Evolutionary conservation across 2,113 vertebrate species (phyloP), one percentile per base, ranked within the genome.

Genomic region (Trematocara zebra): DNA sequence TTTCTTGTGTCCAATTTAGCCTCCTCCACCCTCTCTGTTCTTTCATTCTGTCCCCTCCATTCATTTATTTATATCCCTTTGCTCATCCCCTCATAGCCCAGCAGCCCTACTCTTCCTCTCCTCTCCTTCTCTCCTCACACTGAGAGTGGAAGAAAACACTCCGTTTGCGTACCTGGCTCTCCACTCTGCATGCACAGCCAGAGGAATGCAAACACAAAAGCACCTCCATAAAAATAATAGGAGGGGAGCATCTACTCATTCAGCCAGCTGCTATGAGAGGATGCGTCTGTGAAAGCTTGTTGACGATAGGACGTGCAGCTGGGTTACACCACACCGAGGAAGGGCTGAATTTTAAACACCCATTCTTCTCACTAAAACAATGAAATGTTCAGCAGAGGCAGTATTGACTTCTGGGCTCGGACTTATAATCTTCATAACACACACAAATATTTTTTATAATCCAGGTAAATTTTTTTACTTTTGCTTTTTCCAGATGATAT

Each of bases 1-100:
- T 92, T 93, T 89, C 85, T 78, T 12, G 67, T 44, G 80, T 93
- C 91, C 85, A 91, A 91, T 91, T 91, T 89, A 90, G 90, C 89
- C 83, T 84, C 78, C 85, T 82, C 80, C 80, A 53, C 83, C 81
- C 83, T 90, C 84, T 5, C 47, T 15, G 54, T 61, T 80, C 81
- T 64, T 78, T 69, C 85, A 80, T 79, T 91, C 81, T 85, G 76
- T 80, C 64, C 78, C 52, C 76, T 67, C 56, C 86, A 83, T 87
- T 96, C 84, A 92, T 93, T 91, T 94, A 94, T 94, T 94, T 93
- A 92, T 92, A 91, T 86, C 89, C 67, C 53, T 81, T 85, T 79
- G 84, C 67, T 89, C 64, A 61, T 87, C 72, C 35, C 3, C 67
- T 91, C 28, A 18, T 23, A 20, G 82, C 53, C 51, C 64, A 84